phyloP scores from a whole-genome alignment of 2,797 vertebrate species.

The Rhodeus uyekii region DNA sequence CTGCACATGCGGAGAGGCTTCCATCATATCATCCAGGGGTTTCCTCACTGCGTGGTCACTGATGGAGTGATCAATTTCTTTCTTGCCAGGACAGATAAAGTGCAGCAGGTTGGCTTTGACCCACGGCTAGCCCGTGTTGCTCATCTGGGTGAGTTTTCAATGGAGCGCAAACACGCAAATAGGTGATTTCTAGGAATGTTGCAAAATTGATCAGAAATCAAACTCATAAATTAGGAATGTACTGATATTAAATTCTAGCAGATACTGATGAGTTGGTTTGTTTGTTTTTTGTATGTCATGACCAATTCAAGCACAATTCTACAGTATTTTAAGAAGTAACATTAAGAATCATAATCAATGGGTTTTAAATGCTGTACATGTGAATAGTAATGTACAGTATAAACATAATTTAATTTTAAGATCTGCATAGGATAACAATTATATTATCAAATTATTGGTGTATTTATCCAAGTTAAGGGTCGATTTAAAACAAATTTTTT shows the following conservation, averaged over 20 bases:
- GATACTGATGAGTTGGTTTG: not conserved
- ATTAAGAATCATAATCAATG: not conserved
- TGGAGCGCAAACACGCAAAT: not conserved
- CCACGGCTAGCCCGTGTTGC: constrained; percentile 85
- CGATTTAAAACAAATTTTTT: too few relatives aligned
- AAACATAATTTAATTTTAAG: not conserved
- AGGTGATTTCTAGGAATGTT: not conserved
- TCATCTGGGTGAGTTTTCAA: constrained; percentile 85
- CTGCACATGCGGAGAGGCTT: constrained; percentile 82
- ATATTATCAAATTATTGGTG: too few relatives aligned
- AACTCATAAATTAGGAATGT: not conserved
- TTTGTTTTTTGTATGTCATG: not conserved
- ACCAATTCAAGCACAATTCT: not conserved
- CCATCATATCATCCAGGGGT: constrained; percentile 85
- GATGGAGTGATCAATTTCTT: constrained; percentile 97
- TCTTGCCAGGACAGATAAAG: constrained; percentile 88
- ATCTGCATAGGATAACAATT: not conserved
- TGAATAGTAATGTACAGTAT: not conserved
- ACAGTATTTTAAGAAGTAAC: not conserved
- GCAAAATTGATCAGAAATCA: not conserved
- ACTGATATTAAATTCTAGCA: not conserved
- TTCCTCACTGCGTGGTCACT: constrained; percentile 89
- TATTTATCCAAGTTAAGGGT: too few relatives aligned
- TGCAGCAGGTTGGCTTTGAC: constrained; percentile 91
- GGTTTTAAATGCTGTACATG: not conserved